phyloP scores from a whole-genome alignment of 2,888 invertebrate genomes.

The Zygaena filipendulae region DNA sequence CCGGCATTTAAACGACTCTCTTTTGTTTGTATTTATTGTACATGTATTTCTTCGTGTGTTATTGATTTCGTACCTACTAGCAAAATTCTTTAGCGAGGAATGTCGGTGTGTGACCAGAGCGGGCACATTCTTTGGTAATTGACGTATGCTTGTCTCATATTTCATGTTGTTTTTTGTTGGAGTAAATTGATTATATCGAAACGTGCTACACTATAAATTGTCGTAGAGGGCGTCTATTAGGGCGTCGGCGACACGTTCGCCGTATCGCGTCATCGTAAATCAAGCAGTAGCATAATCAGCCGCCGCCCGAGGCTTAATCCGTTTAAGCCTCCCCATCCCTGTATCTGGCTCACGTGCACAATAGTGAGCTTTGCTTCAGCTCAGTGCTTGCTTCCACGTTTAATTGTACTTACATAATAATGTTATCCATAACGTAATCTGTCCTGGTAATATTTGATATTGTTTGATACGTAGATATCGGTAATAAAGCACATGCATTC shows the following conservation, averaged over 20 bases:
- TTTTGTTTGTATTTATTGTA: slow-evolving; percentile 34
- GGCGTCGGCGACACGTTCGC: too few relatives aligned
- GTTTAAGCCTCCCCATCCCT: slow-evolving; percentile 52
- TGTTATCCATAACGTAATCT: too few relatives aligned
- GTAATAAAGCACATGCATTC: too few relatives aligned
- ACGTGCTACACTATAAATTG: slow-evolving; percentile 50
- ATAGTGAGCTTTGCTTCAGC: slow-evolving; percentile 39
- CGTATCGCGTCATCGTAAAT: slow-evolving; percentile 62
- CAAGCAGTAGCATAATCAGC: slow-evolving; percentile 60
- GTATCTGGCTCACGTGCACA: slow-evolving; percentile 52
- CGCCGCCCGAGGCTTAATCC: slow-evolving; percentile 50
- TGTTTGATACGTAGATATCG: too few relatives aligned
- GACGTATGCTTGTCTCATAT: slow-evolving; percentile 45
- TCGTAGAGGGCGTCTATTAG: slow-evolving; percentile 38
- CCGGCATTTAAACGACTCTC: slow-evolving; percentile 59
- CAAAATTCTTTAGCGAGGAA: too few relatives aligned
- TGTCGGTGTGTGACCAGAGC: too few relatives aligned
- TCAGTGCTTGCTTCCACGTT: slow-evolving; percentile 21
- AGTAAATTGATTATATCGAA: slow-evolving; percentile 45
- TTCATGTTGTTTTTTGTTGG: slow-evolving; percentile 38
- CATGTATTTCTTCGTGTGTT: slow-evolving; percentile 27
- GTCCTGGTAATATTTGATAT: slow-evolving; percentile 15
- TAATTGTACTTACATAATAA: too few relatives aligned
- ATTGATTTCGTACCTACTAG: slow-evolving; percentile 29
- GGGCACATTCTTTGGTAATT: too few relatives aligned